These are phyloP conservation scores for Noctuana brunneofusca DNA, from an alignment of 2,888 invertebrate species.

Conservation along the genomic window DNA sequence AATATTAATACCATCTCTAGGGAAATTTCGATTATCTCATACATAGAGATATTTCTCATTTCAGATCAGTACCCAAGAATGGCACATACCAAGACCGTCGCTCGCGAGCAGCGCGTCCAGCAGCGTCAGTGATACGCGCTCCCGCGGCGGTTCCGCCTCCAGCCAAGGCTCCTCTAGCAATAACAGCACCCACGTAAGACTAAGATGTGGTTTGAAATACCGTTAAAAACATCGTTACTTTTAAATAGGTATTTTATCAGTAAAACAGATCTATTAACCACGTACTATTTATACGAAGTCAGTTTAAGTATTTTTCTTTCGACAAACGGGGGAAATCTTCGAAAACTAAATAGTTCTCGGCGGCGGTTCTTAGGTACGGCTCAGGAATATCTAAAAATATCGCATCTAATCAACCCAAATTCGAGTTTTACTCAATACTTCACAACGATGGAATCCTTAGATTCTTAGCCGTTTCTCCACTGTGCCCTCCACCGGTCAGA, in stretches of 20 bases:
- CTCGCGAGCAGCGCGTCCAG: slow-evolving; percentile 75
- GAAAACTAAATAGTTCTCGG: no score
- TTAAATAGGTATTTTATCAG: background rate
- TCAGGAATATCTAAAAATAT: no score
- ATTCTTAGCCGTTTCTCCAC: no score
- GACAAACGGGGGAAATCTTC: background rate
- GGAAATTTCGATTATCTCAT: no score
- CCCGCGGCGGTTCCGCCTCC: slow-evolving; percentile 85
- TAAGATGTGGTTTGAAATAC: slow-evolving; percentile 10
- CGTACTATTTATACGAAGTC: no score
- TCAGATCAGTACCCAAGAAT: slow-evolving; percentile 76
- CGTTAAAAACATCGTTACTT: background rate
- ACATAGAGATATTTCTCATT: slow-evolving; percentile 44
- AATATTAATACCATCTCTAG: no score
- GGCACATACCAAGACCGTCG: slow-evolving; percentile 94
- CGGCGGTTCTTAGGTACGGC: no score
- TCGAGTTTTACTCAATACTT: no score
- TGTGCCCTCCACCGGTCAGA: no score
- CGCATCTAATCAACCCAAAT: no score
- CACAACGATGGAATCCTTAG: no score
- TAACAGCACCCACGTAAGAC: slow-evolving; percentile 90
- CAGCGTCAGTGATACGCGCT: slow-evolving; percentile 67
- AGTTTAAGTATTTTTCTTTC: background rate
- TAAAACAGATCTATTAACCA: no score
- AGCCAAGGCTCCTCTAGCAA: slow-evolving; percentile 85